phyloP scores from a whole-genome alignment of 2,888 invertebrate species.

The Bruchidius siliquastri region DNA sequence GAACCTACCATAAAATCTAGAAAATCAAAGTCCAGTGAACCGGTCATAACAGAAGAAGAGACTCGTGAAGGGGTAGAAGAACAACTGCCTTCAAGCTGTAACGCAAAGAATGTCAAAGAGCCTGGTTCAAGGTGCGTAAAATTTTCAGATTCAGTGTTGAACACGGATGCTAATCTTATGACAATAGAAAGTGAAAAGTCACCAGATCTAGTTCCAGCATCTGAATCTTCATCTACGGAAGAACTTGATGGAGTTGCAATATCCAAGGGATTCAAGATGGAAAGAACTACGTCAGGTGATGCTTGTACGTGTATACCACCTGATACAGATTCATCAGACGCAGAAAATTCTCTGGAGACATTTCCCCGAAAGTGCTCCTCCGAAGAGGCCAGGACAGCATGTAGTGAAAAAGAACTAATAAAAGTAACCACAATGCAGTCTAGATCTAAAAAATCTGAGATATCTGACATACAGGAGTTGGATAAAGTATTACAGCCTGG shows the following conservation, averaged over 20 bases:
- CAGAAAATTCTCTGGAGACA: neutral
- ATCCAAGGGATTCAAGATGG: neutral
- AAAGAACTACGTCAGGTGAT: neutral
- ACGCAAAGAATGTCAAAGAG: too few species aligned
- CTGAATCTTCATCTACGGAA: constrained; percentile 6
- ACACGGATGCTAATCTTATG: neutral
- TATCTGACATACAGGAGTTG: too few species aligned
- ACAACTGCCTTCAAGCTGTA: too few species aligned
- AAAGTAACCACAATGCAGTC: too few species aligned
- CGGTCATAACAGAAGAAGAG: too few species aligned
- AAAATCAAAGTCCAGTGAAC: too few species aligned
- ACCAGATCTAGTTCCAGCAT: neutral
- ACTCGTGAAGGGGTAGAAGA: too few species aligned
- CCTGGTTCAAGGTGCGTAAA: neutral
- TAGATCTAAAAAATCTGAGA: too few species aligned
- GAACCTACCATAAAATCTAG: too few species aligned
- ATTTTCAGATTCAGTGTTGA: neutral
- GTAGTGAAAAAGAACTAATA: neutral
- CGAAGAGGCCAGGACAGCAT: neutral
- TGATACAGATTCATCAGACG: neutral
- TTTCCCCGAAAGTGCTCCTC: neutral
- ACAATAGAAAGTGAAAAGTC: neutral
- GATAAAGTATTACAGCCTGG: neutral
- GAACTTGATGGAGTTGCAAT: constrained; percentile 1
- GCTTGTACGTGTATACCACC: neutral